Conservation (phyloP, 2,113 vertebrate genomes). For the Echinops telfairi region DNA sequence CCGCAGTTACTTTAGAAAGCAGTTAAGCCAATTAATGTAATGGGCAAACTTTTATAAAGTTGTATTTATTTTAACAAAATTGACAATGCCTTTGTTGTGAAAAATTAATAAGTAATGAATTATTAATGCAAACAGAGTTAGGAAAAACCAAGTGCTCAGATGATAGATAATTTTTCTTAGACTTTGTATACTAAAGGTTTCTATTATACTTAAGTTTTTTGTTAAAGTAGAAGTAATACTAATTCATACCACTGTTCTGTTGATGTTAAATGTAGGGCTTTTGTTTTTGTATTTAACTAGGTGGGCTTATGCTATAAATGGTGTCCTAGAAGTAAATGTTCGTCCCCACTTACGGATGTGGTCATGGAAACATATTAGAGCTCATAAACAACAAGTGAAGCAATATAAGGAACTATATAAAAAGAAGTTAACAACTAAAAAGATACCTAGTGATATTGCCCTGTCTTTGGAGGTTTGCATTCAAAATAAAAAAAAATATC, state of each 20-base stretch:
- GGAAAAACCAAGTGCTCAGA: background rate
- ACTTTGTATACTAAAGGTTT: conserved; percentile 20
- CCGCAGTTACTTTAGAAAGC: background rate
- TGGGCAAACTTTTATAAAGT: background rate
- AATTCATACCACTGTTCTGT: conserved; percentile 7
- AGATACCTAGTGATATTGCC: conserved; percentile 89
- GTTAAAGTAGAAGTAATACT: background rate
- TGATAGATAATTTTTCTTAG: conserved; percentile 27
- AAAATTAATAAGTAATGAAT: background rate
- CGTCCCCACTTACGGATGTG: conserved; percentile 94
- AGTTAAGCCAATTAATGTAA: background rate
- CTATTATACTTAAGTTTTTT: background rate
- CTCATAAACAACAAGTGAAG: conserved; percentile 91
- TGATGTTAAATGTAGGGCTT: conserved; percentile 24
- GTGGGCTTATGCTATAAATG: conserved; percentile 94
- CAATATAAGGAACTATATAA: conserved; percentile 94
- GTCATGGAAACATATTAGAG: conserved; percentile 94
- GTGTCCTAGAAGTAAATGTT: conserved; percentile 94
- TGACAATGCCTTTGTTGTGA: conserved; percentile 51
- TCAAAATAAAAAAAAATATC: background rate
- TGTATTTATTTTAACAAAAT: conserved; percentile 40
- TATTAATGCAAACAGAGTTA: background rate
- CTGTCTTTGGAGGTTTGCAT: conserved; percentile 90
- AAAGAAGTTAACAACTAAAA: conserved; percentile 94
- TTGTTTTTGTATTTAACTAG: conserved; percentile 84